Base-by-base conservation (phyloP, 2,888 invertebrate genomes). In the Apoda limacodes region DNA sequence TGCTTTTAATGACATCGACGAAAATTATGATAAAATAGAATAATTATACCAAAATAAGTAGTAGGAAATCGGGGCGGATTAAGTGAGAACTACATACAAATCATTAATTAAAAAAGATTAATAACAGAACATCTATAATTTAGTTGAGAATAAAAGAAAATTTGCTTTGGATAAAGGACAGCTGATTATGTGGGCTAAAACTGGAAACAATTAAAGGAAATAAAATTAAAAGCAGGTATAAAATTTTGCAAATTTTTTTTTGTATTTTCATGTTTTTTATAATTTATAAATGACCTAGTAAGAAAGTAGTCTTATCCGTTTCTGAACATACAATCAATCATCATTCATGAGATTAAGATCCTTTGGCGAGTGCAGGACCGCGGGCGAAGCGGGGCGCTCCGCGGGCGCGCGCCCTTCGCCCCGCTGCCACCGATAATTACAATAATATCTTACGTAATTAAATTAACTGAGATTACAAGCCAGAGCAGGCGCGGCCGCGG, bases 201-300 rank as follows among this genome's bases (percentile, higher is more conserved):
- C 2, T 13, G 5, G 11, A n/a, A n/a, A n/a, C n/a, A n/a, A n/a
- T n/a, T n/a, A 24, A 28, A 25, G 42, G 27, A 30, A 62, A n/a
- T n/a, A n/a, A n/a, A 70, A 63, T 45, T 46, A 78, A 68, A 68
- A 50, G 40, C 60, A 43, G 39, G 42, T 57, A n/a, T 5, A 47
- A 50, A 55, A 72, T 70, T 80, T 82, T 82, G 61, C 65, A 55
- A 64, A 51, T 71, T 81, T 81, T 80, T 71, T 81, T 70, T 70
- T 69, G 60, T 67, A 67, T 76, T 76, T 78, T 76, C 60, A 69
- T 60, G 66, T 76, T 71, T 76, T 80, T 78, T 81, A 80, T 76
- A 78, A 81, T 81, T 81, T 81, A 81, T 81, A 81, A 82, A 81
- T 81, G 81, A 82, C 80, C 81, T 82, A 82, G 80, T 80, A 80